Conservation (phyloP, 2,113 vertebrate species). For the Martes martes region DNA sequence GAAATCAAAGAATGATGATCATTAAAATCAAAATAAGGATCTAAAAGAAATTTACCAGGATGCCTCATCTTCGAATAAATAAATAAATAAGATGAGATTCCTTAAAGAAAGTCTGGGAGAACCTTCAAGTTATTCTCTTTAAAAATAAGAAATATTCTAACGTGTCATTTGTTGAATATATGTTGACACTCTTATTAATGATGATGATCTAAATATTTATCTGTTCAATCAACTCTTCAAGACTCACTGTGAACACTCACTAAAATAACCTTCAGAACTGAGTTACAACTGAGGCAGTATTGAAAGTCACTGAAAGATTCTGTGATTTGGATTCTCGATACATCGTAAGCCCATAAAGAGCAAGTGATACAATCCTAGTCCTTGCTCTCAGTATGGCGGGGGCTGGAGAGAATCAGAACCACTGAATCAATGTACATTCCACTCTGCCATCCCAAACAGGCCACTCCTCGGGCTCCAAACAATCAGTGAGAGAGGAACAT, state of each 20-base stretch:
- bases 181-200: background rate
- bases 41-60: slow-evolving; percentile 21
- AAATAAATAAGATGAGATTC: background rate
- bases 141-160: background rate
- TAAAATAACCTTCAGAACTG: slow-evolving; percentile 23
- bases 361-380: background rate
- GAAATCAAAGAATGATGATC: slow-evolving; percentile 5
- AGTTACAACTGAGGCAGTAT: background rate
- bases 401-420: background rate
- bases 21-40: background rate
- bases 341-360: background rate
- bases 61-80: slow-evolving; percentile 26
- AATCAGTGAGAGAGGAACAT: background rate
- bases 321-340: background rate
- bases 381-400: background rate
- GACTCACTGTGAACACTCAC: background rate
- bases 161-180: background rate
- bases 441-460: background rate
- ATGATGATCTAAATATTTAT: background rate
- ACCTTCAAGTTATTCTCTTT: background rate
- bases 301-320: background rate
- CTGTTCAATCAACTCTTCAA: background rate
- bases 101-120: background rate
- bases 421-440: background rate
- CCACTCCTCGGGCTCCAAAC: background rate